Evolutionary conservation across 2,113 vertebrate species (phyloP).

Genomic region (Canis aureus): DNA sequence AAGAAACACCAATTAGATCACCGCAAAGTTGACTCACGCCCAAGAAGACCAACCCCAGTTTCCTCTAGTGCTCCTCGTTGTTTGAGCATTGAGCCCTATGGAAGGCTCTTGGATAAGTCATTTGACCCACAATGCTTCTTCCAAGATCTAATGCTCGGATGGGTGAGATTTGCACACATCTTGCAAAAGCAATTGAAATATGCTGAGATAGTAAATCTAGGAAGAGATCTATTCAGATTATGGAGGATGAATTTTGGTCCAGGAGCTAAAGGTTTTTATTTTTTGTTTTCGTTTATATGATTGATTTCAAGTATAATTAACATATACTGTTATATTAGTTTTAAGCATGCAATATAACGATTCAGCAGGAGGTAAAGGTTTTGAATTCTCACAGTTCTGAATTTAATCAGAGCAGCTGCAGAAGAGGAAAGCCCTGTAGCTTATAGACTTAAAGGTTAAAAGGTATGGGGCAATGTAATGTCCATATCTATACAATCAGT

Average conservation of each 20-base stretch:
- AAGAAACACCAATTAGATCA: constrained; percentile 76
- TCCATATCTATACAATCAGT: background rate
- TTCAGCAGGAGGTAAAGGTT: constrained; percentile 14
- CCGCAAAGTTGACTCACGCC: constrained; percentile 63
- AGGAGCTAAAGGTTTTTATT: constrained; percentile 24
- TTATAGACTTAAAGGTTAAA: background rate
- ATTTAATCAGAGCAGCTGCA: constrained; percentile 67
- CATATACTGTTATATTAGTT: background rate
- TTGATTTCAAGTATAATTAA: background rate
- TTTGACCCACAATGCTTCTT: constrained; percentile 68
- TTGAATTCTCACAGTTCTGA: constrained; percentile 59
- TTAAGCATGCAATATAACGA: background rate
- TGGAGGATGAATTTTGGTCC: constrained; percentile 57
- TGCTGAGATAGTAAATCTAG: constrained; percentile 59
- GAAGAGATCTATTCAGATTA: constrained; percentile 64
- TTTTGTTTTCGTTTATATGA: background rate
- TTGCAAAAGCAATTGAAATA: constrained; percentile 60
- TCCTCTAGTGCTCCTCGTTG: constrained; percentile 71
- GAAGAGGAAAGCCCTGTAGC: background rate
- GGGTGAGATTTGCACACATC: constrained; percentile 53
- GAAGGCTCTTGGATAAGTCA: constrained; percentile 64
- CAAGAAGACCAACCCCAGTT: constrained; percentile 78
- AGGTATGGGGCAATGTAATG: background rate
- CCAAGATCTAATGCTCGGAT: constrained; percentile 52
- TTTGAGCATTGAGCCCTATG: constrained; percentile 71